Percentiles rank a stretch among this genome's conserved stretches.
Conservation (phyloP, 2,797 vertebrate genomes). For the Smutsia gigantea region DNA sequence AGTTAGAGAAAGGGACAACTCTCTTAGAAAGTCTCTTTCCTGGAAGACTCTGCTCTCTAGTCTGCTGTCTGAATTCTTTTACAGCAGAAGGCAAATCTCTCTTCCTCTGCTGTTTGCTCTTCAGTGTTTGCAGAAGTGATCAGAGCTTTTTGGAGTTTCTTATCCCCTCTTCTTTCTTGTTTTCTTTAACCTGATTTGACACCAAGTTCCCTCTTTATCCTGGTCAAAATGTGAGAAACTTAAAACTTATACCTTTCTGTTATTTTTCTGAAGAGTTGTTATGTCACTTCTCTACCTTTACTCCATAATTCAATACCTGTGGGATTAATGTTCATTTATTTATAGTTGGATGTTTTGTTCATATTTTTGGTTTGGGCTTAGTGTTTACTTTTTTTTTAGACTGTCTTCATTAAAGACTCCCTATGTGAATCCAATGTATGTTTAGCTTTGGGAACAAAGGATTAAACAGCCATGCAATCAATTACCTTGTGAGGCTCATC, state of each 20-base stretch:
- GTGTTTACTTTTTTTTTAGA: not conserved
- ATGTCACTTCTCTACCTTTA: constrained; percentile 24
- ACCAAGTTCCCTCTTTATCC: not conserved
- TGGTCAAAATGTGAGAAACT: constrained; percentile 16
- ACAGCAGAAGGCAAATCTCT: not conserved
- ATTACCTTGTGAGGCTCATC: constrained; percentile 41
- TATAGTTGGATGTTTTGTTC: constrained; percentile 23
- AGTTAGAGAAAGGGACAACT: not conserved
- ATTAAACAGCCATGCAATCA: constrained; percentile 18
- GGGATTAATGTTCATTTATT: constrained; percentile 25
- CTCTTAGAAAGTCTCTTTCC: not conserved
- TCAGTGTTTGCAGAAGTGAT: not conserved
- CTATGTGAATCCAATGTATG: constrained; percentile 7
- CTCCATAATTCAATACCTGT: constrained; percentile 13
- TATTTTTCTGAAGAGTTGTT: constrained; percentile 43
- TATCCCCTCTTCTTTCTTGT: not conserved
- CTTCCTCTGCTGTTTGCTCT: not conserved
- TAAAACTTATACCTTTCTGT: not conserved
- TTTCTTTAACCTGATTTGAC: not conserved
- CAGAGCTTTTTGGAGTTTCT: not conserved
- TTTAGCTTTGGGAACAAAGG: constrained; percentile 55
- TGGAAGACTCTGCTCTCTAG: not conserved
- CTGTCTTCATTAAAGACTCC: constrained; percentile 49
- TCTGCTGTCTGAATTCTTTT: not conserved
- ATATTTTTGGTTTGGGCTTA: constrained; percentile 49